Conservation (phyloP, 2,113 vertebrate genomes). For the Collichthys lucidus region DNA sequence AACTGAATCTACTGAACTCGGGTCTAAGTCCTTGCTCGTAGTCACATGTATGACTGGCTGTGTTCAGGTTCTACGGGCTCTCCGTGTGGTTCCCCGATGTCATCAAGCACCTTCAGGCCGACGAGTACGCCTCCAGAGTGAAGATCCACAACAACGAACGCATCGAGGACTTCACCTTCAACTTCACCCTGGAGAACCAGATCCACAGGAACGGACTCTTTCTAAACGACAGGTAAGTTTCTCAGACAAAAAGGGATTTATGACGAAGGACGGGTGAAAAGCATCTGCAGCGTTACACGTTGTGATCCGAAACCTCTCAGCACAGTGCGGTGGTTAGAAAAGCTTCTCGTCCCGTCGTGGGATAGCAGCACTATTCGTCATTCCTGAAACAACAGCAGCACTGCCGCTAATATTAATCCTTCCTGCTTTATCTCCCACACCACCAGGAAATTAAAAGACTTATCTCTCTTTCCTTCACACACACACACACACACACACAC, state of each 20-base stretch:
- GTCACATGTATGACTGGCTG: too few relatives aligned
- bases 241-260: neutral
- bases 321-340: conserved; percentile 1
- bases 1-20: too few relatives aligned
- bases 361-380: conserved; percentile 45
- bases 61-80: conserved; percentile 93
- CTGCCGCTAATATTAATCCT: conserved; percentile 62
- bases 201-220: conserved; percentile 92
- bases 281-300: conserved; percentile 1
- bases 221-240: conserved; percentile 90
- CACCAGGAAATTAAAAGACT: conserved; percentile 76
- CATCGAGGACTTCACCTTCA: conserved; percentile 92
- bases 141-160: conserved; percentile 88
- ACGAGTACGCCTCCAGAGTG: conserved; percentile 90
- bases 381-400: conserved; percentile 44
- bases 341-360: conserved; percentile 22
- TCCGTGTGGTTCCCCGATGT: conserved; percentile 99
- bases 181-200: conserved; percentile 98
- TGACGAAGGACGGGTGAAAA: neutral
- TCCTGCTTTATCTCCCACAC: conserved; percentile 64
- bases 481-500: conserved; percentile 15
- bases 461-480: conserved; percentile 49
- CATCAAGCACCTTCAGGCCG: conserved; percentile 96
- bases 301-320: neutral
- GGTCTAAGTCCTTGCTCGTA: too few relatives aligned